Conservation (phyloP, 2,888 invertebrate species). For the Melieria omissa region DNA sequence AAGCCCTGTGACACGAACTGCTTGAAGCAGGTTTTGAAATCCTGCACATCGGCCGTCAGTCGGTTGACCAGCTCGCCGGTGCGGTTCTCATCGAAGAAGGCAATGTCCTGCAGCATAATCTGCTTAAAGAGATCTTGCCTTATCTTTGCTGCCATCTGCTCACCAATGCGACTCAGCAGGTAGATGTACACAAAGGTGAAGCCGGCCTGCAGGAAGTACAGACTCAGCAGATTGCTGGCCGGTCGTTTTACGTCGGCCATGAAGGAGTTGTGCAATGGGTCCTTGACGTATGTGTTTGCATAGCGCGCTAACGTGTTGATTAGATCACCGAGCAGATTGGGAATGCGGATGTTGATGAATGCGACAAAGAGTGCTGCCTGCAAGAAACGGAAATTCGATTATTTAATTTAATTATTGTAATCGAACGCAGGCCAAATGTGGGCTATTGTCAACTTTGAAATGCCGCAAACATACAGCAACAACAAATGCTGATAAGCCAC, state of each 20-base stretch:
- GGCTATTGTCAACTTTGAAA: not conserved
- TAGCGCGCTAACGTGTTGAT: constrained; percentile 80
- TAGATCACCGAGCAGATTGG: constrained; percentile 82
- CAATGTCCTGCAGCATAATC: constrained; percentile 84
- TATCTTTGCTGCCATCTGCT: constrained; percentile 84
- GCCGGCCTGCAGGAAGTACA: constrained; percentile 70
- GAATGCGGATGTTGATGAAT: constrained; percentile 88
- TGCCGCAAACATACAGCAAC: not conserved
- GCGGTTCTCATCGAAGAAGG: constrained; percentile 90
- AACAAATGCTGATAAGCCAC: not conserved
- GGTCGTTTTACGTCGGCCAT: constrained; percentile 62
- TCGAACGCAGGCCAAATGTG: not conserved
- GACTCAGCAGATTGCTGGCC: constrained; percentile 60
- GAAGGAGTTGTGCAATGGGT: constrained; percentile 61
- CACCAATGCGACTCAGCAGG: constrained; percentile 87
- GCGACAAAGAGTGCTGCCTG: constrained; percentile 91
- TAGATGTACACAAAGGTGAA: constrained; percentile 93
- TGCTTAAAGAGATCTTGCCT: constrained; percentile 84
- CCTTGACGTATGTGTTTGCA: constrained; percentile 67
- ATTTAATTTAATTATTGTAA: not conserved
- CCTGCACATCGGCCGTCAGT: constrained; percentile 92
- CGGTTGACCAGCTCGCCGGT: constrained; percentile 94
- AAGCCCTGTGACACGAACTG: constrained; percentile 92
- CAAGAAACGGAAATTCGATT: constrained; percentile 46
- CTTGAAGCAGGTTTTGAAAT: constrained; percentile 97